Base-by-base conservation (phyloP, 2,888 invertebrate species). In the Caenorhabditis japonica region DNA sequence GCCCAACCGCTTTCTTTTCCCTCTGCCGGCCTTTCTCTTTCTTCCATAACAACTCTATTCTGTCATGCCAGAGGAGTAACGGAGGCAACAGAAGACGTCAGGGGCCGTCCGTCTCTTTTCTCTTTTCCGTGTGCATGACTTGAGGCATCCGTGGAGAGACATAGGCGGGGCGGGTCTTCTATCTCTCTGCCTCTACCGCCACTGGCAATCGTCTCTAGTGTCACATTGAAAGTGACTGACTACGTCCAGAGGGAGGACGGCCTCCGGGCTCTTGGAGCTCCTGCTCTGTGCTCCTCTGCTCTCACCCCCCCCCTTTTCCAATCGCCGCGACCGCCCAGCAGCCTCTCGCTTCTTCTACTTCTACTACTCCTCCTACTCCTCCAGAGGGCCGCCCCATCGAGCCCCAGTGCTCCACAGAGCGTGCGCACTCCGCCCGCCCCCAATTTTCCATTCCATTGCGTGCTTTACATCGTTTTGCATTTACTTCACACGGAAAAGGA, bases 361-460 rank as follows among this genome's bases (percentile, higher is more conserved):
- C 38, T 58, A 12, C 38, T 36, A 10, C 38, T 52, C 34, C 34
- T 34, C 44, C 17, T 41, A 30, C 36, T 39, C 41, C 43, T 38
- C 41, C 41, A 49, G 49, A 27, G 58, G 47, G 34, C 47, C 30
- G 46, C 27, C n/a, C n/a, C n/a, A n/a, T n/a, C n/a, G 52, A 52
- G 62, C 62, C 53, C 61, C 61, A 52, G 52, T 59, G 49, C 59
- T 59, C 49, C 59, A 49, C 49, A 52, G 61, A 46, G 53, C n/a
- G n/a, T 30, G 30, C 5, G 30, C 62, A 64, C 64, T 64, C 64
- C 56, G 55, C 64, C 64, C 64, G 64, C 64, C 64, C 64, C 55
- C 64, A 64, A 64, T 64, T 64, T 64, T 64, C 64, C 64, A 64
- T 64, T 64, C 64, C 64, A 64, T 64, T 64, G 64, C 64, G 64